phyloP scores from a whole-genome alignment of 2,113 vertebrate genomes.

The Burhinus oedicnemus region DNA sequence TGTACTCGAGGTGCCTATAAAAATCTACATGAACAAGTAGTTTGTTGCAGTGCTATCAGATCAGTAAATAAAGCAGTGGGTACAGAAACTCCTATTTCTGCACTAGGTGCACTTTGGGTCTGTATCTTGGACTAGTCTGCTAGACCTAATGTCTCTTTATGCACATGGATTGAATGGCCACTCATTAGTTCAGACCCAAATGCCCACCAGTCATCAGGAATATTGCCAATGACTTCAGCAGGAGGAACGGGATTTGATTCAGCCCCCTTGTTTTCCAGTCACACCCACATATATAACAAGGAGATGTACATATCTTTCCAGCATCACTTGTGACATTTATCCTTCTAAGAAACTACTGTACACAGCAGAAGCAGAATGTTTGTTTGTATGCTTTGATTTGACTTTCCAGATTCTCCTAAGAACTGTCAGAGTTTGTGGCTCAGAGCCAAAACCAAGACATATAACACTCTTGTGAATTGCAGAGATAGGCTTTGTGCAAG shows the following conservation, averaged over 20 bases:
- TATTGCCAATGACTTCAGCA: neutral
- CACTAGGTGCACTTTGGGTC: neutral
- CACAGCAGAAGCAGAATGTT: neutral
- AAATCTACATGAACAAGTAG: neutral
- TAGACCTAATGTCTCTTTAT: neutral
- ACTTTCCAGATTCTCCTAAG: neutral
- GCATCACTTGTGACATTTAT: neutral
- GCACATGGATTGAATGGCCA: neutral
- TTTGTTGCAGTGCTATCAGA: neutral
- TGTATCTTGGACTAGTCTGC: neutral
- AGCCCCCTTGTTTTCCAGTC: neutral
- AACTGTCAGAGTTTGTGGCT: neutral
- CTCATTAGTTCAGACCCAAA: neutral
- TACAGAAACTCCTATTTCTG: neutral
- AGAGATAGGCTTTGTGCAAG: neutral
- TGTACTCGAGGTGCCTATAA: neutral
- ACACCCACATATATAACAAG: neutral
- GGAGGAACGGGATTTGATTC: neutral
- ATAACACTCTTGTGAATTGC: neutral
- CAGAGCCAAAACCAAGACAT: slow-evolving; percentile 12
- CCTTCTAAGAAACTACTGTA: slow-evolving; percentile 19
- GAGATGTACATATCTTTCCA: neutral
- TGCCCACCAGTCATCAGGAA: neutral
- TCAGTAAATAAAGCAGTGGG: neutral
- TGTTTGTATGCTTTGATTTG: neutral